Percentiles rank a stretch among this genome's conserved stretches.
These are phyloP conservation scores for Dendroctonus ponderosae DNA, from an alignment of 1,140 invertebrate species.

Conservation along the genomic window DNA sequence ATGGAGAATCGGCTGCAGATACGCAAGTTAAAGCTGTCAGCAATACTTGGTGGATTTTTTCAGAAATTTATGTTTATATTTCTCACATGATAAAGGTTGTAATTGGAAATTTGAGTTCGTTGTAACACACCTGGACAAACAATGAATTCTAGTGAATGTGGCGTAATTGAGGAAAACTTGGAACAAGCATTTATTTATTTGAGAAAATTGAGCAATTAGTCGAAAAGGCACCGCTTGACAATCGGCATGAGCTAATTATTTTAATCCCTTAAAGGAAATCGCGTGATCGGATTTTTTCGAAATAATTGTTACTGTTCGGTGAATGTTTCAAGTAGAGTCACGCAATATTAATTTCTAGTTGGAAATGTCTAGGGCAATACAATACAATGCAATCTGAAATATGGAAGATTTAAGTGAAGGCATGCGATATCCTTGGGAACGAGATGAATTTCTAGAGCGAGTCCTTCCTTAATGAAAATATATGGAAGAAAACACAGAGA, in stretches of 20 bases:
- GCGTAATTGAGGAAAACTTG: no score
- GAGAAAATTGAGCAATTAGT: neutral
- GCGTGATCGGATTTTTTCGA: neutral
- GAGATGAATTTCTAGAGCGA: conserved; percentile 6
- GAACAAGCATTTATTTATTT: neutral
- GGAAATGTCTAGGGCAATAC: neutral
- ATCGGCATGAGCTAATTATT: neutral
- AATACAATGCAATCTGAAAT: conserved; percentile 4
- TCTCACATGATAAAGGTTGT: no score
- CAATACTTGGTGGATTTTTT: no score
- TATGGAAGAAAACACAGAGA: conserved; percentile 5
- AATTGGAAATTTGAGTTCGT: no score
- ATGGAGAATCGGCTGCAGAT: conserved; percentile 1
- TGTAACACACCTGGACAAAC: no score
- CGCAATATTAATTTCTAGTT: conserved; percentile 5
- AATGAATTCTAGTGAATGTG: no score
- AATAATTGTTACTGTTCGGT: neutral
- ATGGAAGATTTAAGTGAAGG: neutral
- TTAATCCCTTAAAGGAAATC: neutral
- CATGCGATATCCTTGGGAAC: conserved; percentile 8
- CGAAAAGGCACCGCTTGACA: no score
- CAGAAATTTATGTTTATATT: no score
- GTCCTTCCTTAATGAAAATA: neutral
- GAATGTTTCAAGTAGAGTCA: neutral
- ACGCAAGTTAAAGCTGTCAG: neutral